Percentiles rank a stretch among this genome's conserved stretches.
phyloP scores from a whole-genome alignment of 2,888 invertebrate species.

The Leptura quadrifasciata region DNA sequence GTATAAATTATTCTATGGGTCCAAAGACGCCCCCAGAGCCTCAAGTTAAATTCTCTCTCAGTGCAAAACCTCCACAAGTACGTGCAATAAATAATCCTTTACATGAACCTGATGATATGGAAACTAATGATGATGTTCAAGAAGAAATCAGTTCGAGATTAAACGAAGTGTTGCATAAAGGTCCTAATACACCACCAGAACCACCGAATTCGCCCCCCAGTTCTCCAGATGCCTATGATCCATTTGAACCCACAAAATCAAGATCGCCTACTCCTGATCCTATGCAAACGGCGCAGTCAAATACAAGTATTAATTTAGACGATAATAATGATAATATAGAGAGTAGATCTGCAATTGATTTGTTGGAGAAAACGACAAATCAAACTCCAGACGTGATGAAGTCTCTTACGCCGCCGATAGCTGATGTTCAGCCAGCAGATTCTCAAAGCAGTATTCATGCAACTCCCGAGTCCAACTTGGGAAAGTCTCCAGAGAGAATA shows the following conservation, averaged over 20 bases:
- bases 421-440: conserved; percentile 72
- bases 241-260: conserved; percentile 93
- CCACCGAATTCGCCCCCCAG: conserved; percentile 82
- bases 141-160: conserved; percentile 52
- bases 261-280: conserved; percentile 79
- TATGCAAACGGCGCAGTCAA: conserved; percentile 55
- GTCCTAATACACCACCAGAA: conserved; percentile 84
- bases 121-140: conserved; percentile 64
- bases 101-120: conserved; percentile 77
- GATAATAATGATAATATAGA: conserved; percentile 55
- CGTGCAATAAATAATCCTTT: conserved; percentile 78
- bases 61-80: conserved; percentile 75
- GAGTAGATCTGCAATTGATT: conserved; percentile 54
- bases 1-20: conserved; percentile 74
- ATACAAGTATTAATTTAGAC: conserved; percentile 40
- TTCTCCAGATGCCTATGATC: conserved; percentile 91
- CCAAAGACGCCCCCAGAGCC: conserved; percentile 87
- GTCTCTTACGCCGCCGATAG: conserved; percentile 69
- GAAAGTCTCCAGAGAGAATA: conserved; percentile 65
- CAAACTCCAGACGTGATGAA: conserved; percentile 60
- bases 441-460: conserved; percentile 69
- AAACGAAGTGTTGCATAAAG: conserved; percentile 74
- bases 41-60: conserved; percentile 80
- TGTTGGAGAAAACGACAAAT: conserved; percentile 63
- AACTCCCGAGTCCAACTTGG: conserved; percentile 64